Conservation (phyloP, 2,113 vertebrate genomes). For the Pluvianellus socialis region DNA sequence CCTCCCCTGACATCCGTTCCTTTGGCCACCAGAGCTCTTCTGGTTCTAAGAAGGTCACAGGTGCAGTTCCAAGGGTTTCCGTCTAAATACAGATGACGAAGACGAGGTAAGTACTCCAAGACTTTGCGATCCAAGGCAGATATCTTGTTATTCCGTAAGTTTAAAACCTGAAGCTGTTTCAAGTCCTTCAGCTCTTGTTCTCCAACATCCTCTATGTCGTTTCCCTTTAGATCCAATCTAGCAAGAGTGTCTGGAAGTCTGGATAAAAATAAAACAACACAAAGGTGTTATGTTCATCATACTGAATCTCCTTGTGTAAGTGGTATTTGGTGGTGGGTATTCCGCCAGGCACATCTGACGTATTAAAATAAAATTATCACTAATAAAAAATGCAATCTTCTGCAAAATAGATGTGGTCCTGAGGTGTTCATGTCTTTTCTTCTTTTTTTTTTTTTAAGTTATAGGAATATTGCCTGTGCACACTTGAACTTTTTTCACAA, state of each 20-base stretch:
- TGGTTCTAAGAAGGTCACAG: constrained; percentile 76
- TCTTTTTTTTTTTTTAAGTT: neutral
- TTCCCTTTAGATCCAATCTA: constrained; percentile 83
- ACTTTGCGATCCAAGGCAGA: constrained; percentile 72
- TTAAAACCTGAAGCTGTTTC: constrained; percentile 83
- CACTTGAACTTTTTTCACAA: neutral
- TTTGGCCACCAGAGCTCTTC: constrained; percentile 71
- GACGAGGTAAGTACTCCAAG: constrained; percentile 74
- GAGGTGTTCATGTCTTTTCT: neutral
- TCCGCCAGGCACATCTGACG: neutral
- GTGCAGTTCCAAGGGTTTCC: constrained; percentile 86
- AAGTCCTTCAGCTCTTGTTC: constrained; percentile 75
- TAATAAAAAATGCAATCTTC: neutral
- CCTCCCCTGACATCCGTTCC: constrained; percentile 78
- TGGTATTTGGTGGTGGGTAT: neutral
- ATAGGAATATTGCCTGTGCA: neutral
- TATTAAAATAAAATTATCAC: neutral
- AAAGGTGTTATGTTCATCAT: neutral
- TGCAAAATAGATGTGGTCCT: neutral
- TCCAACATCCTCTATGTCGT: constrained; percentile 73
- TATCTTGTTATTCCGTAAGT: constrained; percentile 82
- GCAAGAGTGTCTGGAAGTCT: constrained; percentile 81
- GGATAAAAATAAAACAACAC: neutral
- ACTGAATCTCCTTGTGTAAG: neutral
- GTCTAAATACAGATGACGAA: constrained; percentile 79